phyloP scores from a whole-genome alignment of 2,113 vertebrate genomes.

The Elaphurus davidianus region DNA sequence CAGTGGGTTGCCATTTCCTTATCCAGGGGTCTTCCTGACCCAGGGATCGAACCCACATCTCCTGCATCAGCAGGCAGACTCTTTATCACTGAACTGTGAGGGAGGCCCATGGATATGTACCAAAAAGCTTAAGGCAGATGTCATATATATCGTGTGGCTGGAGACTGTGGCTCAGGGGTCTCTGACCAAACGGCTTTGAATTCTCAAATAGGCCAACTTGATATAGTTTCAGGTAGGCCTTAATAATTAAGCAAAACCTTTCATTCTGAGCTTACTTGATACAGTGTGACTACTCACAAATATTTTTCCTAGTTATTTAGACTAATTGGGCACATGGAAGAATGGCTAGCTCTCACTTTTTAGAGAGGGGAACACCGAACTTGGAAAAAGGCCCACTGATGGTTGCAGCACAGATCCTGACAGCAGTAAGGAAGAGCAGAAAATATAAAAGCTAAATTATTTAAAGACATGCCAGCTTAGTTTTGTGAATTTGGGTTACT shows the following conservation, averaged over 20 bases:
- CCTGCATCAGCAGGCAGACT: not conserved
- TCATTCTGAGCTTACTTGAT: not conserved
- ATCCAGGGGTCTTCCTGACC: not conserved
- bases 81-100: not conserved
- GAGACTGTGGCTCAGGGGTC: not conserved
- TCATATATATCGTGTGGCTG: not conserved
- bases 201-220: not conserved
- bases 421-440: not conserved
- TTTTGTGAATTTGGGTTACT: not conserved
- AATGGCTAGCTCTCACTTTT: not conserved
- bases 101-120: not conserved
- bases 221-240: not conserved
- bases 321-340: not conserved
- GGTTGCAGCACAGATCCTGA: not conserved
- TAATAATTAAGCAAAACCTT: not conserved
- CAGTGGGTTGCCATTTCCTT: not conserved
- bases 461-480: not conserved
- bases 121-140: not conserved
- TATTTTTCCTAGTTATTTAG: not conserved
- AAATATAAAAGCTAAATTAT: not conserved
- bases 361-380: rapidly evolving
- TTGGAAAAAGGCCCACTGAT: not conserved
- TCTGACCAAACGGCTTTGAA: not conserved
- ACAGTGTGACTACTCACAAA: not conserved
- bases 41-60: not conserved